Base-by-base conservation (phyloP, 1,140 invertebrate genomes). In the Mycetomoellerius zeteki region DNA sequence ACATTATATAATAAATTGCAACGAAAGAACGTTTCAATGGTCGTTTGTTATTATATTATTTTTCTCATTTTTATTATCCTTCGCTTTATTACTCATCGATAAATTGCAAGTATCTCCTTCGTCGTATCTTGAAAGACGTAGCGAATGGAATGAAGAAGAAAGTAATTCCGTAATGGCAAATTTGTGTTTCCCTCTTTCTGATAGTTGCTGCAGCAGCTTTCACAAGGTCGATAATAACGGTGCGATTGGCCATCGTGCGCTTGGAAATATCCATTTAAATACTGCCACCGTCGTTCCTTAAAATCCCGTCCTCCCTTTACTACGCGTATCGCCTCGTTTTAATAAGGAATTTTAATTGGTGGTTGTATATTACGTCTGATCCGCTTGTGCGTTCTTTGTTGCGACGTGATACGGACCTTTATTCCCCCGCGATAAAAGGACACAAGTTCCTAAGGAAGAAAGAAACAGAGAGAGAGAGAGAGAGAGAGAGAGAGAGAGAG, bases 311-410 rank as follows among this genome's bases (percentile, higher is more conserved):
- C 52, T 76, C 78, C 52, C 60, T 43, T 50, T 37, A 21, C 86
- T 80, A 7, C 33, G 52, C 78, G 89, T 90, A 93, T 93, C 92
- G 92, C 93, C 90, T 87, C 85, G 86, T 87, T 86, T 86, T 94
- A 94, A 93, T 93, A 94, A 93, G 93, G 93, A 93, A 94, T 94
- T 94, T 94, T 93, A 94, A 94, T 94, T 94, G 92, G 91, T 90
- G 64, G 86, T 89, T 89, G 90, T 93, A 73, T 90, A 90, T 90
- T 90, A 90, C 71, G 77, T 90, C 84, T 77, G 90, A 72, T 78
- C 80, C 65, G 78, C 33, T 52, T 60, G 78, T 60, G 69, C 62
- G 67, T 54, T 72, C 52, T 73, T 50, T 37, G 33, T 58, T 33
- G 37, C 37, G 24, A 73, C 67, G 21, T 16, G 80, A 72, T 56